Evolutionary conservation across 2,888 invertebrate genomes (phyloP).

Genomic region (Euclidia mi): DNA sequence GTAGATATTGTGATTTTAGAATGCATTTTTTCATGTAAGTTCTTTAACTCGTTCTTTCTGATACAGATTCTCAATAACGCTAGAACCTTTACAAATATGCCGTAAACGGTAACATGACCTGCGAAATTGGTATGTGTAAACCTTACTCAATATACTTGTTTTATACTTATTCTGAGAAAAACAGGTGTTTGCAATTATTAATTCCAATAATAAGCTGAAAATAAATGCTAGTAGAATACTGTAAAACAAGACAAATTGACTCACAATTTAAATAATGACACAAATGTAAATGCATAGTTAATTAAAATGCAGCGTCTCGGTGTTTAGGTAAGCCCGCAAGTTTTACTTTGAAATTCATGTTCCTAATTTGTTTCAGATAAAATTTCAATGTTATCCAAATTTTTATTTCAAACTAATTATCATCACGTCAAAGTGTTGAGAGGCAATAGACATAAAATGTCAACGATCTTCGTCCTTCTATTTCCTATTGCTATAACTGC

Average conservation of each 20-base stretch:
- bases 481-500: conserved; percentile 1
- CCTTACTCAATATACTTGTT: no score
- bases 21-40: no score
- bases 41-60: no score
- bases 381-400: no score
- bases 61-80: no score
- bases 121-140: no score
- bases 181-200: no score
- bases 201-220: conserved; percentile 7
- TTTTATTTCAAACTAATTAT: neutral
- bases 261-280: conserved; percentile 3
- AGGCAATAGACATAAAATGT: neutral
- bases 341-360: neutral
- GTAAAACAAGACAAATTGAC: neutral
- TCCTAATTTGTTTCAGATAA: neutral
- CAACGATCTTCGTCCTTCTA: neutral
- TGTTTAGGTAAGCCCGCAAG: neutral
- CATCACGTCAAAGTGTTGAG: neutral
- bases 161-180: no score
- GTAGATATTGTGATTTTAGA: no score
- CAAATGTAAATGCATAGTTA: conserved; percentile 2
- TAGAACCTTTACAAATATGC: no score
- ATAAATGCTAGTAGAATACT: neutral
- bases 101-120: no score
- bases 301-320: no score